A percentile compares a stretch with the other conserved stretches of the same genome.
phyloP scores from a whole-genome alignment of 1,140 invertebrate genomes.

The Drosophila takahashii region DNA sequence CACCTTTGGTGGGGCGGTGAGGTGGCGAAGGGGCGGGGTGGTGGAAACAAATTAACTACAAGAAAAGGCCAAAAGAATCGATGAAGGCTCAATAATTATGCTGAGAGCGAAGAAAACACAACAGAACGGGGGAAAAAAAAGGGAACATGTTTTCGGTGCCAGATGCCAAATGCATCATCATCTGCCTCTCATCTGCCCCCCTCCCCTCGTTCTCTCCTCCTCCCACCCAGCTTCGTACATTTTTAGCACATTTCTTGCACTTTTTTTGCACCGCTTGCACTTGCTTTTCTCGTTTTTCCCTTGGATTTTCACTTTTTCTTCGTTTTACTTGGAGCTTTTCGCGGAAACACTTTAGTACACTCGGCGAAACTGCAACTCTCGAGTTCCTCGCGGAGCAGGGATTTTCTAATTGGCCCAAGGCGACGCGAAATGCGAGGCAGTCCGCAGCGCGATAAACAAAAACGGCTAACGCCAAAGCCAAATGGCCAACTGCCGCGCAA shows the following conservation, averaged over 20 bases:
- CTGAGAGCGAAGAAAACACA: conserved; percentile 50
- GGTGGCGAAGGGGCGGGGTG: background rate
- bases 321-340: conserved; percentile 14
- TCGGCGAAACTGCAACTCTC: conserved; percentile 13
- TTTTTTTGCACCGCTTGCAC: conserved; percentile 49
- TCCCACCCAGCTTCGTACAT: conserved; percentile 67
- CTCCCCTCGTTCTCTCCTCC: background rate
- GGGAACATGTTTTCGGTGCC: conserved; percentile 43
- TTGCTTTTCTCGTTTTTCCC: conserved; percentile 9
- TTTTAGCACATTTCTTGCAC: conserved; percentile 77
- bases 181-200: conserved; percentile 17
- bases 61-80: conserved; percentile 58
- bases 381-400: conserved; percentile 22
- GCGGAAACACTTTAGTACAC: conserved; percentile 13
- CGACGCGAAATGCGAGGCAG: conserved; percentile 4
- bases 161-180: conserved; percentile 78
- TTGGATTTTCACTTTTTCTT: conserved; percentile 14
- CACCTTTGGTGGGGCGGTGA: conserved; percentile 35
- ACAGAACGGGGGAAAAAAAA: background rate
- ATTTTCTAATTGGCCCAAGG: conserved; percentile 38
- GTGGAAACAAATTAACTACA: conserved; percentile 53
- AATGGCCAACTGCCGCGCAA: conserved; percentile 57
- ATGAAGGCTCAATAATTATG: conserved; percentile 77
- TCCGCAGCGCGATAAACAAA: conserved; percentile 32
- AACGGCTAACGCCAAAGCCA: conserved; percentile 49